Conservation (phyloP, 2,888 invertebrate species). For the Andrena flavipes region DNA sequence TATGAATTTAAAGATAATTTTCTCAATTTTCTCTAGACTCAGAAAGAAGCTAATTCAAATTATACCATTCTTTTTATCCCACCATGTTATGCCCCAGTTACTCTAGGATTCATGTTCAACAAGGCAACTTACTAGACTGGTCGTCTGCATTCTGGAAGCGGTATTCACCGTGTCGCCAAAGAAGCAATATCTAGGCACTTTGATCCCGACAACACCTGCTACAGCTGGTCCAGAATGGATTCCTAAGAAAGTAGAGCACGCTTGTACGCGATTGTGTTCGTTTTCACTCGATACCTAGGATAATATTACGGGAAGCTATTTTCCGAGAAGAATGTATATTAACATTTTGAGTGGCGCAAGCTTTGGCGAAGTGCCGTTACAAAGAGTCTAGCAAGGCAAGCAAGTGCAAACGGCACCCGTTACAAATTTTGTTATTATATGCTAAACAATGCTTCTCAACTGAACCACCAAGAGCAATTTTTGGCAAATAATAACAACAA, state of each 20-base stretch:
- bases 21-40: no score
- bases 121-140: slow-evolving; percentile 85
- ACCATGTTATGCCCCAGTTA: neutral
- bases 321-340: neutral
- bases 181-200: slow-evolving; percentile 94
- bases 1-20: no score
- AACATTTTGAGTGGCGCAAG: no score
- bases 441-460: no score
- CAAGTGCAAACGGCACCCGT: no score
- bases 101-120: neutral
- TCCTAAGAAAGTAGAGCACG: slow-evolving; percentile 83
- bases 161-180: slow-evolving; percentile 97
- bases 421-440: no score
- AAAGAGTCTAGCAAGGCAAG: no score
- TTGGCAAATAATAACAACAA: no score
- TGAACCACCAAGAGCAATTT: no score
- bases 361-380: no score
- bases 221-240: slow-evolving; percentile 95
- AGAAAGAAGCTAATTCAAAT: no score
- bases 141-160: slow-evolving; percentile 95
- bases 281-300: neutral
- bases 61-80: no score
- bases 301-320: neutral
- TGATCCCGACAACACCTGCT: slow-evolving; percentile 94
- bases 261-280: neutral